A percentile compares a stretch with the other conserved stretches of the same genome.
These are phyloP conservation scores for Dromius quadrimaculatus DNA, from an alignment of 2,888 invertebrate species.

Conservation along the genomic window DNA sequence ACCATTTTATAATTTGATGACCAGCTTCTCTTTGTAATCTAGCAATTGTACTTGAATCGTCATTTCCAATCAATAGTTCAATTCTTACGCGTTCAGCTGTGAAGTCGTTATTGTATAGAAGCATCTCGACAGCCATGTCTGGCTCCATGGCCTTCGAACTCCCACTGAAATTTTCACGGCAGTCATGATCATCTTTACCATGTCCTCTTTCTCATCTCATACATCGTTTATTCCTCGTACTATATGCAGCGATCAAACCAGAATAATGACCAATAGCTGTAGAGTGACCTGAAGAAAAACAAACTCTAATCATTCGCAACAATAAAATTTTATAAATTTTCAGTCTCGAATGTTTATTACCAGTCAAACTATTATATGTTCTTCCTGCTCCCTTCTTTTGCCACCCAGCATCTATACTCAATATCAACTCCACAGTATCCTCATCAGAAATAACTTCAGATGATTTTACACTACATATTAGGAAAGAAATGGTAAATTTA, in stretches of 20 bases:
- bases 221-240: slow-evolving; percentile 29
- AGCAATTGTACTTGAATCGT: slow-evolving; percentile 55
- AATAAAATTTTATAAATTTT: neutral
- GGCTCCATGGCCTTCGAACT: slow-evolving; percentile 56
- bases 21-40: slow-evolving; percentile 51
- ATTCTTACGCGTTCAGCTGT: slow-evolving; percentile 51
- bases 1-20: slow-evolving; percentile 27
- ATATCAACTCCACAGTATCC: neutral
- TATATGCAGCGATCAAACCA: neutral
- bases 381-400: slow-evolving; percentile 7
- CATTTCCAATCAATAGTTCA: slow-evolving; percentile 54
- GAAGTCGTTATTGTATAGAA: slow-evolving; percentile 49
- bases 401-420: slow-evolving; percentile 12
- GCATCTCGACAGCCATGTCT: slow-evolving; percentile 54
- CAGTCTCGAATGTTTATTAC: neutral
- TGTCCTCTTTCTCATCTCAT: slow-evolving; percentile 6
- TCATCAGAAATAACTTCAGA: neutral
- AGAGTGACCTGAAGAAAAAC: slow-evolving; percentile 11
- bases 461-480: neutral
- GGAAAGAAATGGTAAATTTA: neutral
- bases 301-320: neutral
- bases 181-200: slow-evolving; percentile 51
- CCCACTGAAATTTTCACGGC: slow-evolving; percentile 54
- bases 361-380: slow-evolving; percentile 21
- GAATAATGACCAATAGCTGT: slow-evolving; percentile 1